Conservation (phyloP, 2,797 vertebrate species). For the Sebastes iracundus region DNA sequence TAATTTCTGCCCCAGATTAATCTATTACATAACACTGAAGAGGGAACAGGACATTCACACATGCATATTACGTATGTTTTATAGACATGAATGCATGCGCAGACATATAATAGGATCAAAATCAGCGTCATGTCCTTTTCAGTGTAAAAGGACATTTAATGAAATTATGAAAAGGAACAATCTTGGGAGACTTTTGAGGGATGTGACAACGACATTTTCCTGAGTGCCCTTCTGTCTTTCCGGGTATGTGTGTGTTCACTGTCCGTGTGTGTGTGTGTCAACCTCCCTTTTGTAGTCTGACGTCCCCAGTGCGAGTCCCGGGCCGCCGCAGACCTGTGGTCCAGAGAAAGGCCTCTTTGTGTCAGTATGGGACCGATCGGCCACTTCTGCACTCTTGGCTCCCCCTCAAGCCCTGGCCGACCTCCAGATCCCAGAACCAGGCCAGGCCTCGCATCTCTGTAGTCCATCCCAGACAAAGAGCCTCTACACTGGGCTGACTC, state of each 20-base stretch:
- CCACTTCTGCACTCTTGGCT: conserved; percentile 74
- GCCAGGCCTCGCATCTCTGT: conserved; percentile 63
- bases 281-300: conserved; percentile 47
- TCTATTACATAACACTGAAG: conserved; percentile 45
- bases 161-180: background rate
- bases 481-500: conserved; percentile 65
- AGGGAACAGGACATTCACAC: background rate
- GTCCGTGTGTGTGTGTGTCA: conserved; percentile 27
- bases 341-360: conserved; percentile 78
- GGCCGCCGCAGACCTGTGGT: conserved; percentile 53
- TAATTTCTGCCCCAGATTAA: conserved; percentile 50
- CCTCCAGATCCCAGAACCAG: conserved; percentile 71
- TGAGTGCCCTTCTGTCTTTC: conserved; percentile 3
- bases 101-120: background rate
- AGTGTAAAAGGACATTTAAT: background rate
- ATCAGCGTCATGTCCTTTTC: background rate
- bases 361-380: conserved; percentile 60
- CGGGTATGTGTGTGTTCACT: conserved; percentile 19
- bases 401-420: conserved; percentile 62
- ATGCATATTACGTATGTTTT: background rate
- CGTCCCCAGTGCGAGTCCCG: conserved; percentile 33
- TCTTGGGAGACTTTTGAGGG: background rate
- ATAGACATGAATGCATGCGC: background rate
- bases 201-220: background rate
- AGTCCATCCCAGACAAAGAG: conserved; percentile 69